Evolutionary conservation across 2,888 invertebrate species (phyloP).

Genomic region (Lasioglossum figueresi): DNA sequence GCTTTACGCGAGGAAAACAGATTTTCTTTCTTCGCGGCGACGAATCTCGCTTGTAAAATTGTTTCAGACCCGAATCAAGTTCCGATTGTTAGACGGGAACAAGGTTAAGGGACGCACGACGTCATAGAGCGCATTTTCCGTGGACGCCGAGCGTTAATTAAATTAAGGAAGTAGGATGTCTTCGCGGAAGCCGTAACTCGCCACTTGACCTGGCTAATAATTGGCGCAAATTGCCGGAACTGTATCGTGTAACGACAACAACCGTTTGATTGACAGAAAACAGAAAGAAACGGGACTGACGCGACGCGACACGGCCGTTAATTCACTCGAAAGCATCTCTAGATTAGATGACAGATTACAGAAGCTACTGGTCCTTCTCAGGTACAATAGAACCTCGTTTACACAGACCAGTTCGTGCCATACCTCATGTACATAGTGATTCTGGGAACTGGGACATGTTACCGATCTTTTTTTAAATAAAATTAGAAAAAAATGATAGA

Average conservation of each 20-base stretch:
- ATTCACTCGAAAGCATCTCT: no score
- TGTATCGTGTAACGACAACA: conserved; percentile 39
- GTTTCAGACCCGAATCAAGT: background rate
- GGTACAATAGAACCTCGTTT: no score
- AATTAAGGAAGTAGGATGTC: conserved; percentile 25
- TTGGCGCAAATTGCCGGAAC: conserved; percentile 50
- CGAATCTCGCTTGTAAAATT: background rate
- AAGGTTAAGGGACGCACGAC: conserved; percentile 19
- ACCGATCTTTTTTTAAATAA: no score
- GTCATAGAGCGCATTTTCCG: background rate
- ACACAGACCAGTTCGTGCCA: no score
- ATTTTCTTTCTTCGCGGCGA: background rate
- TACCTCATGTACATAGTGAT: no score
- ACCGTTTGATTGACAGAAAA: conserved; percentile 13
- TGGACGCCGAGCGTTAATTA: conserved; percentile 18
- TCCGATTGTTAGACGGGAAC: conserved; percentile 18
- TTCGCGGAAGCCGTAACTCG: background rate
- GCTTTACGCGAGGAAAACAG: background rate
- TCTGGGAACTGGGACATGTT: no score
- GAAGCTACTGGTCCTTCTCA: no score
- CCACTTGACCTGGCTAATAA: conserved; percentile 44
- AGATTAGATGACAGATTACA: no score
- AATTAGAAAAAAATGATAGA: no score
- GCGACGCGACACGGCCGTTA: background rate
- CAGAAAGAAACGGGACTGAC: background rate